Evolutionary conservation across 2,797 vertebrate genomes (phyloP), one percentile per base, ranked within the genome.

Genomic region (Mareca strepera): DNA sequence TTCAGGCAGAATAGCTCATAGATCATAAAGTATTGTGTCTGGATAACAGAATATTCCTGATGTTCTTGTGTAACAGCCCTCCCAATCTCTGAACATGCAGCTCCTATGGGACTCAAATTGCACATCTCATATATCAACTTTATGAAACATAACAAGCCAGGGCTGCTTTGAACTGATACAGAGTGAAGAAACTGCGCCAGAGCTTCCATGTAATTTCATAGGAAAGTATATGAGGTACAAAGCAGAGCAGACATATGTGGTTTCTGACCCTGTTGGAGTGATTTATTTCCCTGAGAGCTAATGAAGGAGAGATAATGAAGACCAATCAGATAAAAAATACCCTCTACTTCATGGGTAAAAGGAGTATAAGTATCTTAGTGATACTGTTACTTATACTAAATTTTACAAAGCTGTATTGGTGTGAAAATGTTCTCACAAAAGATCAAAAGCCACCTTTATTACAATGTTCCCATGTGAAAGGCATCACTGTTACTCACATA

Each of bases 41-140:
- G 53, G 85, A 73, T 96, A 96, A 83, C 44, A 84, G 41, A 88
- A n/a, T 59, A 72, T 95, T 94, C 93, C 91, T 94, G 75, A 79
- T 86, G 79, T 80, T 64, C 44, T 68, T 68, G 64, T 88, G 26
- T 16, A 59, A 58, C 62, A 96, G 55, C 35, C 58, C n/a, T 82
- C 70, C 70, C 77, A 43, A 74, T 43, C 53, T 86, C 92, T 80
- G 66, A 94, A 95, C 88, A 91, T 56, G 70, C 70, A 82, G 87
- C 83, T 94, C 70, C 85, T 93, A 22, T 63, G 66, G 23, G 16
- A 39, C 50, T 11, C 37, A 26, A 62, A 26, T 80, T 66, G 41
- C 75, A 50, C 3, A 0, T 60, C 63, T 85, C 72, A 39, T 86
- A 26, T 76, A 76, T 88, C 68, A 76, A 73, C 2, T 5, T 84